Base-by-base conservation (phyloP, 2,797 vertebrate species). In the Malurus splendens region DNA sequence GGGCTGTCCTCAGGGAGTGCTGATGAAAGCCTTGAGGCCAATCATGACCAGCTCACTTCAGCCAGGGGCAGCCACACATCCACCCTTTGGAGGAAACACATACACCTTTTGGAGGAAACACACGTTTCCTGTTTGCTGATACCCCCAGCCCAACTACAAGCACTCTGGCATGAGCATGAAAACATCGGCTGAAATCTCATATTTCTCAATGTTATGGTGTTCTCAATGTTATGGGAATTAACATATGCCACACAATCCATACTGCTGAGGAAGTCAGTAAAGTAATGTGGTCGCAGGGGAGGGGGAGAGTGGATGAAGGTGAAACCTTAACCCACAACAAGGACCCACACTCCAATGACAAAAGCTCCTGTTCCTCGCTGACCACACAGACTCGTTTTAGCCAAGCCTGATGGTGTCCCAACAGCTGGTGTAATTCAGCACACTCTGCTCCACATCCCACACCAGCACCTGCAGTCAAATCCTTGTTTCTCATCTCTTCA, bases 391-490 rank as follows among this genome's bases (percentile, higher is more conserved):
- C 4, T 33, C 4, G 0, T 36, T 73, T 78, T 14, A 76, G 67
- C 14, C 42, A 52, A 57, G 32, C 10, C 41, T 45, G 33, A 41
- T 28, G 8, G 10, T 24, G 39, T n/a, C 65, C 61, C 66, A 3
- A 1, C 3, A 59, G 22, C 24, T 17, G 18, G 3, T 18, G 6
- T 23, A 56, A 60, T 20, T 78, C 48, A 64, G 50, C 24, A 12
- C n/a, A 44, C 7, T 55, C 60, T 51, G 45, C 14, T 72, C 22
- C 4, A 7, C 15, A 55, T 18, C 20, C 27, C 48, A 8, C 42
- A 44, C 7, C 25, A 27, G 1, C 0, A 2, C 10, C 2, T 1
- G 6, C 1, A 0, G 18, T 30, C 59, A 89, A 44, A 56, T 7
- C 12, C 8, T 44, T 10, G 0, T 45, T 80, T 30, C 25, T 56